Conservation (phyloP, 2,797 vertebrate species). For the Ibycter americanus region DNA sequence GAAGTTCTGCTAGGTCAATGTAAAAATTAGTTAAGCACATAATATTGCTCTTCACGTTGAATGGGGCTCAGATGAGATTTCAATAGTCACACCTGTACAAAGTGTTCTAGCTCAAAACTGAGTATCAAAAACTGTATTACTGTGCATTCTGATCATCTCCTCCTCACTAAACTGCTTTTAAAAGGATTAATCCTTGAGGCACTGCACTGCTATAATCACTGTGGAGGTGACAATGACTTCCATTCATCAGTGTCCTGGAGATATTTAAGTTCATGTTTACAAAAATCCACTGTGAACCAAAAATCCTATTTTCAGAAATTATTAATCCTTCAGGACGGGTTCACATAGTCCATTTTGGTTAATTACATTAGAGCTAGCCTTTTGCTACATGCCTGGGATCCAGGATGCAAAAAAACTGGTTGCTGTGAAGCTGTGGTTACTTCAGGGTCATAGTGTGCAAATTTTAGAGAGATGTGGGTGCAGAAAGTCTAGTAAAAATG, state of each 20-base stretch:
- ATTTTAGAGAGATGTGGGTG: neutral
- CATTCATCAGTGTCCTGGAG: neutral
- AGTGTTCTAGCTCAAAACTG: neutral
- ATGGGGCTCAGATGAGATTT: neutral
- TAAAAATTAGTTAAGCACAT: neutral
- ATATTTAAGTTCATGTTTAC: neutral
- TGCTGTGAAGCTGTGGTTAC: neutral
- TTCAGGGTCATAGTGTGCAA: neutral
- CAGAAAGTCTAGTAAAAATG: neutral
- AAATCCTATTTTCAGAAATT: neutral
- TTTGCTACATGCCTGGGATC: neutral
- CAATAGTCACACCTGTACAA: neutral
- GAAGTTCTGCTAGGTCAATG: neutral
- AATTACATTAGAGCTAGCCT: neutral
- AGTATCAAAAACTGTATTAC: neutral
- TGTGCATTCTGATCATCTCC: neutral
- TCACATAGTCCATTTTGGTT: neutral
- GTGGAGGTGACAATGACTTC: neutral
- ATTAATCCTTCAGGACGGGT: neutral
- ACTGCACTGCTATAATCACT: neutral
- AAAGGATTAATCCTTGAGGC: neutral
- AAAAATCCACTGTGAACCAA: neutral
- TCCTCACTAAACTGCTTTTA: neutral
- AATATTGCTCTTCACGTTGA: neutral
- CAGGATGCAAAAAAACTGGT: neutral